Percentiles rank a stretch among this genome's conserved stretches.
Evolutionary conservation across 2,113 vertebrate genomes (phyloP).

Genomic region (Esox niger): DNA sequence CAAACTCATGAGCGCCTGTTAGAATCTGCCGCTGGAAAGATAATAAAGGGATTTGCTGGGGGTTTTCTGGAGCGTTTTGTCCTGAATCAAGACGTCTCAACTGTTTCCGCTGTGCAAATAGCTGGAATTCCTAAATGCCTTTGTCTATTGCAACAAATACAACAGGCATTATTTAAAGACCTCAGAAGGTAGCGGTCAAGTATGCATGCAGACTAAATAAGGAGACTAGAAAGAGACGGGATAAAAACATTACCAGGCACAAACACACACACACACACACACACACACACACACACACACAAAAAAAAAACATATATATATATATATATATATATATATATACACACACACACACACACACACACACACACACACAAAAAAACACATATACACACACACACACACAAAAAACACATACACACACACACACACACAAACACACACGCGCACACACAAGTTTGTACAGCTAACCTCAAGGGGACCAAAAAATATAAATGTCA

Average conservation of each 20-base stretch:
- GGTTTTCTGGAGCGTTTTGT: constrained; percentile 83
- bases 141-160: constrained; percentile 79
- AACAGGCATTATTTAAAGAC: constrained; percentile 28
- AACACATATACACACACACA: no score
- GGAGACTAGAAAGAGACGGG: not conserved
- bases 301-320: no score
- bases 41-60: constrained; percentile 91
- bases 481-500: no score
- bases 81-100: constrained; percentile 94
- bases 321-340: no score
- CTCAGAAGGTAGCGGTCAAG: constrained; percentile 18
- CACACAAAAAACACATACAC: no score
- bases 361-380: constrained; percentile 43
- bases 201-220: constrained; percentile 9
- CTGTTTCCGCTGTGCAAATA: constrained; percentile 88
- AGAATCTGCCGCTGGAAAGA: constrained; percentile 89
- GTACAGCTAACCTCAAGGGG: no score
- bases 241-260: not conserved
- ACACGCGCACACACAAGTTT: no score
- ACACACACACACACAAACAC: no score
- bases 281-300: constrained; percentile 3
- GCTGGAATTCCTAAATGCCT: constrained; percentile 84
- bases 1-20: constrained; percentile 81
- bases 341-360: not conserved
- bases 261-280: constrained; percentile 4